These are phyloP conservation scores for Gymnogyps californianus DNA, from an alignment of 2,113 vertebrate genomes.

Conservation along the genomic window DNA sequence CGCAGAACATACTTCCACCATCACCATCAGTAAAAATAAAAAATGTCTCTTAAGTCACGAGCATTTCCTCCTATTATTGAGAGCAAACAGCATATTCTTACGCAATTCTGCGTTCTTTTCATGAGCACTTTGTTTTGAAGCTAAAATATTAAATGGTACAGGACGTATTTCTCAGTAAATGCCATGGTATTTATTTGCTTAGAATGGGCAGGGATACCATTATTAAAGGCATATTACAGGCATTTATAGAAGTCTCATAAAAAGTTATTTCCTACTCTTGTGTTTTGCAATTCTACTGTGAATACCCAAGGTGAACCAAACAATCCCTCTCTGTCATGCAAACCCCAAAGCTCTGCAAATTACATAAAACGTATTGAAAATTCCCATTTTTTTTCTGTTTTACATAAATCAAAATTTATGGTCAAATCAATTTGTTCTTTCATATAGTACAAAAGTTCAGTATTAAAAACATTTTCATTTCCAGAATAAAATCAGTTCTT, in stretches of 20 bases:
- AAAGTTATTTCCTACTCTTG: neutral
- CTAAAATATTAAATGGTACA: neutral
- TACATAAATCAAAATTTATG: neutral
- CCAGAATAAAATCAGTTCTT: neutral
- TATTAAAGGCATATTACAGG: neutral
- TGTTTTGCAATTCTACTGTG: neutral
- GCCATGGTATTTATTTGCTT: neutral
- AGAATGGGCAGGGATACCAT: neutral
- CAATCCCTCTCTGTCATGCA: neutral
- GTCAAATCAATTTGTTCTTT: neutral
- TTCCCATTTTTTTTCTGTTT: neutral
- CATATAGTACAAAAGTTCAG: neutral
- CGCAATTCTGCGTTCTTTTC: neutral
- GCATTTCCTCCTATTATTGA: neutral
- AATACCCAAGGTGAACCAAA: neutral
- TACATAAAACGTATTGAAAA: neutral
- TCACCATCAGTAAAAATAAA: neutral
- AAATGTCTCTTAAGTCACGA: neutral
- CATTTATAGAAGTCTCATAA: neutral
- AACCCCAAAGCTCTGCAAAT: neutral
- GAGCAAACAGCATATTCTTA: neutral
- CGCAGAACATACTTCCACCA: neutral
- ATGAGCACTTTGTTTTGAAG: neutral
- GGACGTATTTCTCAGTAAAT: neutral
- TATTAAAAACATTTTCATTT: neutral